Percentiles rank a stretch among this genome's conserved stretches.
phyloP scores from a whole-genome alignment of 2,113 vertebrate species.

The Hyaena hyaena region DNA sequence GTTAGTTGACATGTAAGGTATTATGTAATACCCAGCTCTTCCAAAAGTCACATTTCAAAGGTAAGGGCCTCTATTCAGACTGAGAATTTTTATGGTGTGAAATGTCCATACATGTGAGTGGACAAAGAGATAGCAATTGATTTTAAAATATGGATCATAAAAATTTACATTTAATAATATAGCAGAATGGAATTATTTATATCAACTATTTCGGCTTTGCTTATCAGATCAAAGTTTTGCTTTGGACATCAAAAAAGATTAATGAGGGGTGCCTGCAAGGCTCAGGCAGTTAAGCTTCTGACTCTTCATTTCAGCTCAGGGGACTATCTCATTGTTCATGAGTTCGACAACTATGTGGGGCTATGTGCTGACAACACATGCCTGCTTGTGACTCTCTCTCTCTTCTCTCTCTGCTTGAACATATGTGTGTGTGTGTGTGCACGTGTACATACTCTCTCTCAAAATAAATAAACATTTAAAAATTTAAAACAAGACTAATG shows the following conservation, averaged over 20 bases:
- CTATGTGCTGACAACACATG: too few species aligned
- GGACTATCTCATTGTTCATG: too few species aligned
- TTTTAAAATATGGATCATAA: background rate
- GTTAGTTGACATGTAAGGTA: background rate
- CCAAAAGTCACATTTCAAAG: conserved; percentile 47
- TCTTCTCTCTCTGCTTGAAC: too few species aligned
- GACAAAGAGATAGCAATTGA: background rate
- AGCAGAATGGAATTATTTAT: background rate
- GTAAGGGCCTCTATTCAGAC: conserved; percentile 1
- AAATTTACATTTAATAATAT: background rate
- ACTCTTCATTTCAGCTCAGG: too few species aligned
- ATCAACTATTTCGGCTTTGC: background rate
- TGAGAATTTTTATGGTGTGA: background rate
- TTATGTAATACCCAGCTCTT: conserved; percentile 37
- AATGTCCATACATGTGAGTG: background rate
- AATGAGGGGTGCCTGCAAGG: background rate
- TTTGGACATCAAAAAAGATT: background rate
- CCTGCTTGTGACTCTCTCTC: too few species aligned
- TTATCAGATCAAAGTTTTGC: background rate
- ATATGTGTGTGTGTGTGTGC: too few species aligned
- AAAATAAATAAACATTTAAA: too few species aligned
- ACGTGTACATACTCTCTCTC: too few species aligned
- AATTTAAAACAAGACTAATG: background rate
- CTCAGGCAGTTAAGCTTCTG: too few species aligned
- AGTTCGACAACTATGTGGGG: too few species aligned